Evolutionary conservation across 1,140 invertebrate species (phyloP), one percentile per base, ranked within the genome.

Genomic region (Metopolophium dirhodum): DNA sequence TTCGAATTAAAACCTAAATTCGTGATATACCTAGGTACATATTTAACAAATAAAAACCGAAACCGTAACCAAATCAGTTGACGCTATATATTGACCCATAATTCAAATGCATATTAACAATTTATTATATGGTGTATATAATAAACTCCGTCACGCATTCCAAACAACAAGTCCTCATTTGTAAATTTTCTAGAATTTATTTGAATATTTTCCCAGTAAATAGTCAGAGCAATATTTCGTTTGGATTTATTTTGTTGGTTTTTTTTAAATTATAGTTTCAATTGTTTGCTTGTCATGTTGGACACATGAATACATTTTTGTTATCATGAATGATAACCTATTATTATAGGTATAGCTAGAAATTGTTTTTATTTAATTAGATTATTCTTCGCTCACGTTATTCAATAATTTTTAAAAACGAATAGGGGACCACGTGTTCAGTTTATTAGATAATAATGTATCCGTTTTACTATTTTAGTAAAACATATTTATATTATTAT

Each of bases 171-270:
- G 88, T 57, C 51, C 49, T 41, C 88, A 49, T 89, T 89, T 41
- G 35, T 23, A 37, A 37, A 41, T 89, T 89, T 23, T 89, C 26
- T 23, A 30, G 9, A 87, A 54, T 89, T 35, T 54, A 89, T 54
- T 23, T 54, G n/a, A 89, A 89, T 37, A 54, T 89, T 89, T 54
- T 89, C 49, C n/a, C n/a, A 35, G 51, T 54, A 54, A 54, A 54
- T 54, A 54, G 45, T 37, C 14, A 54, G 7, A 89, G 23, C 49
- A 22, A 57, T 54, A 89, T 89, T 57, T 26, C 87, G 35, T 57
- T 57, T n/a, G 86, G 86, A 87, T 87, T 87, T 87, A 87, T 87
- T 87, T 87, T 35, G 87, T 54, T 35, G n/a, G 87, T 88, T 35
- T 88, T 37, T 37, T 88, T 88, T 35, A 57, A 89, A 89, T 89